Conservation (phyloP, 37 sponge, comb jelly and placozoan genomes). For the Ianthella basta region DNA sequence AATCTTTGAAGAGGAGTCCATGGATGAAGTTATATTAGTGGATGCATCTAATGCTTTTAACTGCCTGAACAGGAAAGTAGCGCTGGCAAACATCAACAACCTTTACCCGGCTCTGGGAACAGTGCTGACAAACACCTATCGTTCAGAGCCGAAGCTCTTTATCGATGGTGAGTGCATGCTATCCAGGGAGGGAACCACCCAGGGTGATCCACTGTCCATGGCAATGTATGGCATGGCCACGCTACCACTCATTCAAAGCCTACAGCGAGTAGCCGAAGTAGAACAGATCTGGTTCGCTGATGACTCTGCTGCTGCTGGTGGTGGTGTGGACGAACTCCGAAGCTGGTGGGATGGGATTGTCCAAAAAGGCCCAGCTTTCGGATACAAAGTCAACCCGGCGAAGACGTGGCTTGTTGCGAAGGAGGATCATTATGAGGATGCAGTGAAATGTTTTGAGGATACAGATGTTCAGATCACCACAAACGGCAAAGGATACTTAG, state of each 20-base stretch:
- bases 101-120: slow-evolving; percentile 8
- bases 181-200: slow-evolving; percentile 18
- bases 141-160: not conserved
- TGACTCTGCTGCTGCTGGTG: not conserved
- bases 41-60: not conserved
- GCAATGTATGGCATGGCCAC: not conserved
- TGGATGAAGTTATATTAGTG: not conserved
- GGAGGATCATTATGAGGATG: not conserved
- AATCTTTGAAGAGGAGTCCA: not conserved
- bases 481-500: slow-evolving; percentile 1
- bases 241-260: slow-evolving; percentile 3
- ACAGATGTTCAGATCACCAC: slow-evolving; percentile 8
- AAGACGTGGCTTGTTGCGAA: slow-evolving; percentile 10
- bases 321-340: not conserved
- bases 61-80: slow-evolving; percentile 4
- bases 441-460: not conserved
- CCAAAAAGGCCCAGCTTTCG: not conserved
- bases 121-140: slow-evolving; percentile 5
- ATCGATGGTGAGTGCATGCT: not conserved
- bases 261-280: not conserved
- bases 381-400: not conserved
- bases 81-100: slow-evolving; percentile 13
- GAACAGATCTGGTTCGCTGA: slow-evolving; percentile 15
- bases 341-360: slow-evolving; percentile 18
- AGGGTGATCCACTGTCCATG: not conserved